These are phyloP conservation scores for Melolontha melolontha DNA, from an alignment of 2,888 invertebrate species.

Conservation along the genomic window DNA sequence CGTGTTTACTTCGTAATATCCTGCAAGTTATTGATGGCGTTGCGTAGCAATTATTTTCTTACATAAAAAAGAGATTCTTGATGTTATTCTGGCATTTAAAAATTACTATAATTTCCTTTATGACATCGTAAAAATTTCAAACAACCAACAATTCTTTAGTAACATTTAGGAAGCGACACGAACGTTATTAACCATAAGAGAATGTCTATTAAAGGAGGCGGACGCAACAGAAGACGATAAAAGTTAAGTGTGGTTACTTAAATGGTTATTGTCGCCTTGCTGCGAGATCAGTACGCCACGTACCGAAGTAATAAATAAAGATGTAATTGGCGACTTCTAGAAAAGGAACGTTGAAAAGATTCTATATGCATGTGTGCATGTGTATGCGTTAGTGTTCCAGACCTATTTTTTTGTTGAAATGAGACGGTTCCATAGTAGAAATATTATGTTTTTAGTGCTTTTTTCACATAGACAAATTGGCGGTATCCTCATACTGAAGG, in stretches of 20 bases:
- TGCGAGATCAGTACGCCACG: conserved; percentile 4
- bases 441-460: no score
- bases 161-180: conserved; percentile 4
- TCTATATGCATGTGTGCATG: no score
- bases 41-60: no score
- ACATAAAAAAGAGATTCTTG: no score
- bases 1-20: no score
- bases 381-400: no score
- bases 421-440: no score
- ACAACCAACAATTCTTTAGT: not conserved
- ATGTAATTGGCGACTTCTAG: conserved; percentile 21
- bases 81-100: not conserved
- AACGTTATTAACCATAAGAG: conserved; percentile 1
- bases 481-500: no score
- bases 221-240: not conserved
- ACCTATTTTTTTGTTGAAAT: no score
- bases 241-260: conserved; percentile 23
- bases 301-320: conserved; percentile 22
- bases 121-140: conserved; percentile 14
- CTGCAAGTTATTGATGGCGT: no score
- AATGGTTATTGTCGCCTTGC: conserved; percentile 17
- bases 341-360: conserved; percentile 5
- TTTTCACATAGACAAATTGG: no score
- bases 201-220: not conserved
- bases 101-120: conserved; percentile 11